A percentile compares a stretch with the other conserved stretches of the same genome.
These are phyloP conservation scores for Scarus forsteni DNA, from an alignment of 2,797 vertebrate species.

Conservation along the genomic window DNA sequence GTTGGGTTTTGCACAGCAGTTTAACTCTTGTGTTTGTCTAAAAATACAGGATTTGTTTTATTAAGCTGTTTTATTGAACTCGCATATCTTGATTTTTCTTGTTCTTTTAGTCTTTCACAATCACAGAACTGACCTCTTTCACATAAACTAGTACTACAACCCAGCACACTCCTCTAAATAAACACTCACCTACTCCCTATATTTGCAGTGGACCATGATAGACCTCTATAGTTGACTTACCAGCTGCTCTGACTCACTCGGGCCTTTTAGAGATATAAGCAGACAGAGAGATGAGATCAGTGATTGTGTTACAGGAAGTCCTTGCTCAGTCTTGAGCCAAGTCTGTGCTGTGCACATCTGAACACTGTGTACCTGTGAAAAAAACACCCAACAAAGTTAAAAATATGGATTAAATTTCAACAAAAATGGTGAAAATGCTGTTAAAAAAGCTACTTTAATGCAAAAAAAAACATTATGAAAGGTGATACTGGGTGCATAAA, in stretches of 20 bases:
- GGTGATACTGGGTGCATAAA: background rate
- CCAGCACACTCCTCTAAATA: constrained; percentile 48
- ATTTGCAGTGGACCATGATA: constrained; percentile 39
- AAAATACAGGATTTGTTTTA: no score
- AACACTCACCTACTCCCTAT: constrained; percentile 51
- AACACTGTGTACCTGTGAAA: constrained; percentile 28
- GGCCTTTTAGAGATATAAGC: constrained; percentile 54
- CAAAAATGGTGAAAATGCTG: constrained; percentile 11
- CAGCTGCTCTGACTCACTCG: constrained; percentile 61
- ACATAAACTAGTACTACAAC: constrained; percentile 11
- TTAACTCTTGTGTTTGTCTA: no score
- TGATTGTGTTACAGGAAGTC: constrained; percentile 64
- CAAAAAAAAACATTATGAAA: background rate
- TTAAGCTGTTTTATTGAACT: no score
- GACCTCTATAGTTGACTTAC: constrained; percentile 39
- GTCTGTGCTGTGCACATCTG: constrained; percentile 29
- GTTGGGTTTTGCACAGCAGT: no score
- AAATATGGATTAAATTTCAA: constrained; percentile 16
- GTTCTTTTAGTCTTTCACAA: no score
- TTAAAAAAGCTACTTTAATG: constrained; percentile 20
- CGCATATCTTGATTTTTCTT: no score
- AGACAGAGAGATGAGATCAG: constrained; percentile 72
- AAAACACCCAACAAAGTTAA: constrained; percentile 9
- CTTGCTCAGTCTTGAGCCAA: constrained; percentile 42
- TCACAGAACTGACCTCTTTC: constrained; percentile 30